phyloP scores from a whole-genome alignment of 2,888 invertebrate genomes.

The Drosophila paranaensis region DNA sequence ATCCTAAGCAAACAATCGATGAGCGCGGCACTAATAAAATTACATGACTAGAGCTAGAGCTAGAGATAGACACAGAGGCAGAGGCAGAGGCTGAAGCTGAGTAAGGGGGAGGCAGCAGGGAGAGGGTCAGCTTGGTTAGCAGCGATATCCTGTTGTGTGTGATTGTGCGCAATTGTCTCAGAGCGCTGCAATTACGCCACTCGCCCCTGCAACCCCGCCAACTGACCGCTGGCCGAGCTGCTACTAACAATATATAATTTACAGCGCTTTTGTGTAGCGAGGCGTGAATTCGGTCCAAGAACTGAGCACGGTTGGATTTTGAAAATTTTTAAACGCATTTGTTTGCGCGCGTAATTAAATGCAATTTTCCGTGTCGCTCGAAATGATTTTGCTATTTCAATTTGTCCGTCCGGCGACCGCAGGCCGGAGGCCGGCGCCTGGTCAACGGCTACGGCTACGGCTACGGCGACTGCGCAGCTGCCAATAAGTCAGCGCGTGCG shows the following conservation, averaged over 20 bases:
- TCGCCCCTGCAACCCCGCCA: conserved; percentile 8
- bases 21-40: conserved; percentile 56
- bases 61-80: not conserved
- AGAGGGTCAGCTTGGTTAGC: not conserved
- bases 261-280: conserved; percentile 80
- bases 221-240: conserved; percentile 41
- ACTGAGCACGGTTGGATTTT: conserved; percentile 33
- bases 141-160: conserved; percentile 36
- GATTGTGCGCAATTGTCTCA: conserved; percentile 67
- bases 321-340: conserved; percentile 70
- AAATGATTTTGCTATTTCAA: conserved; percentile 73
- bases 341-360: conserved; percentile 66
- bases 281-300: conserved; percentile 67
- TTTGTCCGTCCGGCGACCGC: conserved; percentile 69
- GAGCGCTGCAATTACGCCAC: conserved; percentile 61
- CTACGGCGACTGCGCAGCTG: conserved; percentile 60
- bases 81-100: not conserved
- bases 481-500: conserved; percentile 69
- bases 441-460: conserved; percentile 9
- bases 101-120: not conserved
- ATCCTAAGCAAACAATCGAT: conserved; percentile 71
- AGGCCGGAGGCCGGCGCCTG: conserved; percentile 23
- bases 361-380: conserved; percentile 56
- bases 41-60: conserved; percentile 2
- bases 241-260: conserved; percentile 75